Evolutionary conservation across 2,888 invertebrate species (phyloP), one percentile per base, ranked within the genome.

Genomic region (Microplitis manilae): DNA sequence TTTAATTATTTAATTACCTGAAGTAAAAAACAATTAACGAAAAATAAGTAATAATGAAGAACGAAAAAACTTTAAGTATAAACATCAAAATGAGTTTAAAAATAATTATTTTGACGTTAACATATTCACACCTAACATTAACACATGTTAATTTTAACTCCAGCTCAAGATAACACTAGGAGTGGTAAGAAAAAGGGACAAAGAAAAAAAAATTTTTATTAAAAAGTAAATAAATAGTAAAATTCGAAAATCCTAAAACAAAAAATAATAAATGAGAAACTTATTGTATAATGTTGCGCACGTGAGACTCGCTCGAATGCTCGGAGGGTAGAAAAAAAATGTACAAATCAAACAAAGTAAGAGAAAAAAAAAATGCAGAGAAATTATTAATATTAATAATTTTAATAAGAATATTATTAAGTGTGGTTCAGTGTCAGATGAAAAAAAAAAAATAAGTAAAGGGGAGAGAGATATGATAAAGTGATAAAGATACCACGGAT

Each of bases 341-440:
- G 89, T 89, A 89, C 89, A 89, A 89, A 89, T 88, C 85, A 86
- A 86, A 86, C 84, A 84, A 82, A 83, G 83, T 84, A 81, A 83
- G 82, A 85, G 75, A 81, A 81, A 81, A 81, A 83, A 80, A 80
- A 79, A 83, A 81, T 77, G 80, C 84, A 86, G 86, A 88, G 87
- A 87, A 87, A 87, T 86, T 87, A 88, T 88, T 87, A 87, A 88
- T 86, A 86, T 87, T 87, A 87, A 87, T 84, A 80, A 81, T 86
- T 88, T 87, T 86, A 87, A 88, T 89, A 88, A 88, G 30, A 30
- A 30, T 30, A 87, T 89, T 89, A 88, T 88, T 87, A 83, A 83
- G 81, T 82, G 84, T 85, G 77, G 77, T 68, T 61, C 62, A 62
- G 59, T 65, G 69, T 69, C 50, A 72, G 68, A 30, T 30, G 30